phyloP scores from a whole-genome alignment of 2,888 invertebrate genomes.

The Omphaloscelis lunosa region DNA sequence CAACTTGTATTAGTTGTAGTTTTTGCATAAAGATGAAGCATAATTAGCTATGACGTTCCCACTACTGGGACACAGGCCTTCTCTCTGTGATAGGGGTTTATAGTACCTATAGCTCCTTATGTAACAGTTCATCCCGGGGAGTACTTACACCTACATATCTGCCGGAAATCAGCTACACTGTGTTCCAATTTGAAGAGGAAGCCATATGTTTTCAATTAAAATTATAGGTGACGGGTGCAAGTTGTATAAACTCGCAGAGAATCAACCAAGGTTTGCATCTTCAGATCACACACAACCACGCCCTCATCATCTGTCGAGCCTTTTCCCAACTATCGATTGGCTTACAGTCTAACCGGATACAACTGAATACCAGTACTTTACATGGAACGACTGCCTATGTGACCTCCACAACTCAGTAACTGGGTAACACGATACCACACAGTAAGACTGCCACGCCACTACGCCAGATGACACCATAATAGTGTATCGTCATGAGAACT shows the following conservation, averaged over 20 bases:
- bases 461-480: neutral
- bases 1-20: too few species aligned
- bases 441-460: neutral
- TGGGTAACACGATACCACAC: neutral
- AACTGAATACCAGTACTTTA: neutral
- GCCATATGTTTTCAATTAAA: slow-evolving; percentile 28
- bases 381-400: neutral
- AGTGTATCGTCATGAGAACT: neutral
- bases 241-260: neutral
- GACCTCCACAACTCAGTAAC: neutral
- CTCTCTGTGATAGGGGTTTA: too few species aligned
- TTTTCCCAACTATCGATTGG: too few species aligned
- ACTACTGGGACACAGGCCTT: too few species aligned
- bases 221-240: neutral
- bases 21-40: too few species aligned
- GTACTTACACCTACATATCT: neutral
- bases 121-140: too few species aligned
- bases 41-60: too few species aligned
- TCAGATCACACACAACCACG: neutral
- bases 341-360: neutral
- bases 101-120: too few species aligned
- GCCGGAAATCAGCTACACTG: slow-evolving; percentile 22
- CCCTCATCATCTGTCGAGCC: neutral
- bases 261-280: neutral
- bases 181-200: slow-evolving; percentile 20